Evolutionary conservation across 2,888 invertebrate species (phyloP), one percentile per base, ranked within the genome.

Genomic region (Luperina nickerlii): DNA sequence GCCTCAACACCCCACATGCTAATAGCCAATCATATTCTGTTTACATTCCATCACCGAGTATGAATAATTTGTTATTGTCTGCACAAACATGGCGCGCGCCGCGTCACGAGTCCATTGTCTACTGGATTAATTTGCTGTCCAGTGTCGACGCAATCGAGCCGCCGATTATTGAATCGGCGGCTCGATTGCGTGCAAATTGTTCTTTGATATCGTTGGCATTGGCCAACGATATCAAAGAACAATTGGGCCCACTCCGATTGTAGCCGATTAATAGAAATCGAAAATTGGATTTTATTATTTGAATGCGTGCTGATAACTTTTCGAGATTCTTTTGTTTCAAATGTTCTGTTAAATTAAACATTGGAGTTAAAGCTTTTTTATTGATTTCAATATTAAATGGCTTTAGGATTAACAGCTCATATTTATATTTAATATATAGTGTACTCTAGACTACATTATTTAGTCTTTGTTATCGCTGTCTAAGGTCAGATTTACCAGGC

Each of bases 1-100:
- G 90, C 91, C 90, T 90, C 90, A 89, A 93, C 94, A 92, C 94
- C 95, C 95, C 91, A 92, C 95, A 96, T 95, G 95, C 94, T 96
- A 96, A 96, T 96, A 96, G 94, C 96, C 97, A 97, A 97, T 97
- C 96, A 97, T 96, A 96, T 96, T 96, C 96, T 97, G 97, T 97
- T 96, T 97, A 96, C 96, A 96, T 97, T 97, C 95, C 96, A 97
- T 97, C 96, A 95, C 92, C 91, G 95, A 94, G 95, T 95, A 96
- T 97, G 97, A 96, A 97, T 97, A 96, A 97, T 97, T 96, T 96
- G 96, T 95, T 96, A 96, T 96, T 96, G 96, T 96, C 96, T 95
- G 93, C 88, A 93, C 95, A 96, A 96, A 96, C 95, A 96, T 91
- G 92, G 92, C 91, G 92, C 90, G 89, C 87, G 90, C 89, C 90